Base-by-base conservation (phyloP, 1,140 invertebrate genomes). In the Doryteuthis pealeii region DNA sequence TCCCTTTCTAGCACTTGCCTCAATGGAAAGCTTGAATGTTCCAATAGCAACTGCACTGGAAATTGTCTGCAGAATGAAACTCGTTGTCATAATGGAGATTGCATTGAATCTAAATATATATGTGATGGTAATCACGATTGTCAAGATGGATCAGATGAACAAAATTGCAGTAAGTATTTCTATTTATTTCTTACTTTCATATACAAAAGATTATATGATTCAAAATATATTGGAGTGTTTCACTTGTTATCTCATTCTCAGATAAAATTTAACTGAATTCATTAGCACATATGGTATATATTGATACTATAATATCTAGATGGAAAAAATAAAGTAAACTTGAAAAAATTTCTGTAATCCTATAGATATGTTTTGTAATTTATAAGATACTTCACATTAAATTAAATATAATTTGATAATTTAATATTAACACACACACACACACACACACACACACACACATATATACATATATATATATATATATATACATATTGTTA, bases 1-100 rank as follows among this genome's bases (percentile, higher is more conserved):
- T 30, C 40, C 2, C 70, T 49, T 72, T 77, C 26, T 76, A 82
- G 80, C 40, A 80, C 79, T 2, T 82, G 80, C 69, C 62, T 43
- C 30, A 58, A 76, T 40, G 77, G 79, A 28, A 74, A 71, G 54
- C 80, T 80, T 28, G 70, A 74, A 4, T 82, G 80, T 69, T 69
- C 31, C 1, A 76, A 70, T 18, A 28, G 30, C 22, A 58, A 49
- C 12, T 78, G 77, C 73, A 65, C 40, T 18, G 30, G 14, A n/a
- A 66, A 18, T 0, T 78, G 77, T 66, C 30, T 28, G 30, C 4
- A 2, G 18, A 31, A 73, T 32, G 71, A 73, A 30, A 68, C 71
- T 43, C 31, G 18, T 22, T 78, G 72, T 32, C 12, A 45, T 8
- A 69, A 70, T 71, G 76, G 72, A 28, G 35, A 65, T 30, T 77